These are phyloP conservation scores for Chloroclystis v-ata DNA, from an alignment of 2,888 invertebrate species.

Conservation along the genomic window DNA sequence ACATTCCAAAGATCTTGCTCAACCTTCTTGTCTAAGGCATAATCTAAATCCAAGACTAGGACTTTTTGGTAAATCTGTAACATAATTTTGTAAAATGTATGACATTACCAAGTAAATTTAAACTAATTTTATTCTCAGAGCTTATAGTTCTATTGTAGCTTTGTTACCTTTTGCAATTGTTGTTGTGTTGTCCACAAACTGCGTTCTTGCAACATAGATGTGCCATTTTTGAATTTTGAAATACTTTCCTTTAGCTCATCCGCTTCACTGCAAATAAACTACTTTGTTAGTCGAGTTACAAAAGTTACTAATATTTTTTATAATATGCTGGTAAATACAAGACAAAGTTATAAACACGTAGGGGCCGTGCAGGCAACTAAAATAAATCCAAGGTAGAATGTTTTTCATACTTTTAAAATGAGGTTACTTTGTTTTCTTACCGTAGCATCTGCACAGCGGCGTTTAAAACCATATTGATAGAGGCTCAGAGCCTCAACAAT, in stretches of 20 bases:
- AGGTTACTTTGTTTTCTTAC: constrained; percentile 57
- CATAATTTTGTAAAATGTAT: neutral
- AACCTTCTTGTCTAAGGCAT: constrained; percentile 91
- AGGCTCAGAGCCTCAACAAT: constrained; percentile 70
- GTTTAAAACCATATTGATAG: constrained; percentile 83
- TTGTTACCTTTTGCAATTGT: constrained; percentile 64
- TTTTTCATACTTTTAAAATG: no score
- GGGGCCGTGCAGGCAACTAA: no score
- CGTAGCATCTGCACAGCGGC: constrained; percentile 86
- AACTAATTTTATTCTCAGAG: no score
- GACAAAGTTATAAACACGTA: no score
- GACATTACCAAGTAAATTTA: no score
- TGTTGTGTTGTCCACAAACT: constrained; percentile 67
- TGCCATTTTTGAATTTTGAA: constrained; percentile 79
- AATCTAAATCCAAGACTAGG: constrained; percentile 88
- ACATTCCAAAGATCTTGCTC: constrained; percentile 94
- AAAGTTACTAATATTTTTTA: no score
- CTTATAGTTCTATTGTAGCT: neutral
- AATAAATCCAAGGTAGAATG: no score
- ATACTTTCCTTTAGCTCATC: constrained; percentile 85
- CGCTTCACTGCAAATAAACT: constrained; percentile 78
- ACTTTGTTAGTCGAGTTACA: no score
- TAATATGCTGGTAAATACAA: no score
- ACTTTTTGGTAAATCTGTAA: constrained; percentile 84
- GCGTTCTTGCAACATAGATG: constrained; percentile 67